Evolutionary conservation across 2,797 vertebrate genomes (phyloP).

Genomic region (Euthynnus affinis): DNA sequence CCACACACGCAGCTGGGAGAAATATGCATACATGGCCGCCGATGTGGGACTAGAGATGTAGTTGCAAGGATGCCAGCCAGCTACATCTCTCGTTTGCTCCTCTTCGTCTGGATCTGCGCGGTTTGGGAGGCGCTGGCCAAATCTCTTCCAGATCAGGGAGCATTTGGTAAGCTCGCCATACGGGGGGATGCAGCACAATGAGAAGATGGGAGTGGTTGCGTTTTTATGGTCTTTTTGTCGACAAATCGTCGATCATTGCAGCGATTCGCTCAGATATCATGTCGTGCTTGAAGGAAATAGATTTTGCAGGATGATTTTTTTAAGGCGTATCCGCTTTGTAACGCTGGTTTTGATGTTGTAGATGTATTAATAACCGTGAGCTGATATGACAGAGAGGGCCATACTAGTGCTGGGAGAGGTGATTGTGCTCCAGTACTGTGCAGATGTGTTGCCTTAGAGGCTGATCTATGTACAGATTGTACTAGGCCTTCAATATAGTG

Average conservation of each 20-base stretch:
- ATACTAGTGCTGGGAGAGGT: background rate
- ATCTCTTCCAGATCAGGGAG: slow-evolving; percentile 80
- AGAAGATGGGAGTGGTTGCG: slow-evolving; percentile 80
- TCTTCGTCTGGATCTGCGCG: slow-evolving; percentile 73
- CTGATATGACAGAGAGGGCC: slow-evolving; percentile 15
- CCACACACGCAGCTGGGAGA: slow-evolving; percentile 27
- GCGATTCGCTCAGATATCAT: background rate
- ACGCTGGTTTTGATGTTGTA: background rate
- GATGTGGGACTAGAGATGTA: slow-evolving; percentile 77
- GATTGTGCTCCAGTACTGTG: background rate
- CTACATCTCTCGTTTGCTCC: slow-evolving; percentile 76
- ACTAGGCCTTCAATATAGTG: slow-evolving; percentile 9
- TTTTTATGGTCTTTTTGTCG: slow-evolving; percentile 71
- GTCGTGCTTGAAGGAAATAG: background rate
- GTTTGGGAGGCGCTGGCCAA: slow-evolving; percentile 75
- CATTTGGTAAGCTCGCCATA: slow-evolving; percentile 83
- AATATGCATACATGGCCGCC: slow-evolving; percentile 67
- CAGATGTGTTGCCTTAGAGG: background rate
- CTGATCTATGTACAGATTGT: slow-evolving; percentile 7
- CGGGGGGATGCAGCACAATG: slow-evolving; percentile 73
- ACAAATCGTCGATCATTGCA: slow-evolving; percentile 35
- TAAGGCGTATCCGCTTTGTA: background rate
- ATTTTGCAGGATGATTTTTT: background rate
- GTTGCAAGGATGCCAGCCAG: slow-evolving; percentile 78
- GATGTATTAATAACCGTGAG: slow-evolving; percentile 5